Evolutionary conservation across 2,113 vertebrate species (phyloP), one percentile per base, ranked within the genome.

Genomic region (Mixornis gularis): DNA sequence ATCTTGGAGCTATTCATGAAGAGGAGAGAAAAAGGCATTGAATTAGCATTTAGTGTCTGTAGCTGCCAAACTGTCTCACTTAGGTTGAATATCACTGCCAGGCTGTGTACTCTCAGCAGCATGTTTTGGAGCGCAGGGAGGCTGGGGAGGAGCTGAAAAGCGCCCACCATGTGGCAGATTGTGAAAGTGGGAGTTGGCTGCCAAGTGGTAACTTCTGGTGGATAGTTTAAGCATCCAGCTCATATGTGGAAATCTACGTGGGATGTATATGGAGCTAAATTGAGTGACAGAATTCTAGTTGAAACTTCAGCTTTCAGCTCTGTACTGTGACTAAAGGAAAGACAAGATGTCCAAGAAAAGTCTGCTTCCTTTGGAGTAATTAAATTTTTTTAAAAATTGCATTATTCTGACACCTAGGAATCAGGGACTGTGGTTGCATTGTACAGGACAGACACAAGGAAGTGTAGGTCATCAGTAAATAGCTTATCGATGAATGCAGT

Each of bases 131-230:
- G 70, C 7, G 5, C 5, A 4, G 13, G 53, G 40, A 81, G 32
- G 9, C 62, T 79, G 74, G 64, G 34, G 32, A 70, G 32, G 30
- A 78, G 56, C 26, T 49, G 48, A 60, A n/a, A 66, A 76, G n/a
- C 27, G 9, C 10, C 3, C 1, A 3, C 27, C 15, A 17, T 13
- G 18, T 1, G 3, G 27, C 27, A 66, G 46, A 1, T 0, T 22
- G 17, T 30, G 64, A 55, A 86, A 44, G 13, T 3, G 7, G 49
- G 70, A 68, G 41, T 12, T 64, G 36, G n/a, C 81, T 85, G 62
- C 66, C 44, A 32, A 58, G 29, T 41, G 29, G 26, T 30, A 77
- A 70, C 32, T 89, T 87, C 59, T 64, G 21, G 36, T 85, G 59
- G 29, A 18, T 59, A 17, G 48, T 40, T 89, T 66, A 44, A 83